Evolutionary conservation across 2,113 vertebrate genomes (phyloP), one percentile per base, ranked within the genome.

Genomic region (Ia io): DNA sequence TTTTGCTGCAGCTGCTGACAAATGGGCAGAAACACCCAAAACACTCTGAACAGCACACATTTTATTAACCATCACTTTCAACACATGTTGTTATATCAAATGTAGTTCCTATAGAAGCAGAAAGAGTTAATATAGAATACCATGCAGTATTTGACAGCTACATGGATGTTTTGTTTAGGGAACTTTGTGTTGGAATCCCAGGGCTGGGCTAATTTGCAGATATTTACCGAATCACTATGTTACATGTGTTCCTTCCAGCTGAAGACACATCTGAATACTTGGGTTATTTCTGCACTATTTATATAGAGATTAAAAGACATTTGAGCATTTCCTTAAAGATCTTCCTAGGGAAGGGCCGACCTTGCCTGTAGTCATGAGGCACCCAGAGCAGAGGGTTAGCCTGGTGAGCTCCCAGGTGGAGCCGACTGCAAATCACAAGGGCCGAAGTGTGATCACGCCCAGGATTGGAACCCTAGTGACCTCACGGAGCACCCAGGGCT

Each of bases 51-150:
- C 83, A 1, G 6, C 53, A 86, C 35, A 79, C 0, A 0, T 84
- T 98, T 97, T 97, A 97, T 97, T 98, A 86, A 84, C 17, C 32
- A 70, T 92, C 95, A 97, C 69, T 96, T 96, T 94, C 79, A 96
- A 71, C 49, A 53, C 77, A 70, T 87, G 32, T 95, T 97, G 98
- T 97, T 96, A 98, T 90, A 97, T 85, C 87, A 97, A 89, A 96
- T 93, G 95, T 93, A 90, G n/a, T 95, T 95, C 25, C 91, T 96
- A 95, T 76, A 95, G 22, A 97, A 91, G 25, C 88, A 79, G 13
- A 90, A 77, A 69, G 25, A 87, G 35, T 5, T 84, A 83, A 93
- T 65, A 76, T 76, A 96, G 71, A 97, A 42, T 78, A 93, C 73
- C 80, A 92, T 56, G 95, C 91, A 96, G 35, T 42, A 42, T 61